Evolutionary conservation across 2,797 vertebrate genomes (phyloP).

Genomic region (Aulostomus chinensis): DNA sequence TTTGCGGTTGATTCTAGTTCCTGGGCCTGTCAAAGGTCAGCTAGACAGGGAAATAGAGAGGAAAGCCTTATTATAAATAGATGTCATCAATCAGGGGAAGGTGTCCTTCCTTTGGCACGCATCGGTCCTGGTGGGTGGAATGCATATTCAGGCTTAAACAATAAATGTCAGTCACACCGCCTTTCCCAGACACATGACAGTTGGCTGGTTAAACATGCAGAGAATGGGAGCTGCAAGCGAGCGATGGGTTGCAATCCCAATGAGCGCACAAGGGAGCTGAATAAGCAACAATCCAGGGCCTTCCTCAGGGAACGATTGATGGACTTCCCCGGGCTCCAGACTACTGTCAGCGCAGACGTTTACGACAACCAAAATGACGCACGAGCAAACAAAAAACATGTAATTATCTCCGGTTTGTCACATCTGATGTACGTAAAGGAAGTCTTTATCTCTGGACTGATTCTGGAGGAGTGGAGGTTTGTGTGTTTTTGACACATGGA

Average conservation of each 20-base stretch:
- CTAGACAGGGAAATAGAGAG: constrained; percentile 14
- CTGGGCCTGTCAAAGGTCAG: constrained; percentile 30
- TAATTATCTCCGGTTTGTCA: too few relatives aligned
- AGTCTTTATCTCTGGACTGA: constrained; percentile 21
- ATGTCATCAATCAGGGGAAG: constrained; percentile 73
- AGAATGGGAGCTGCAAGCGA: constrained; percentile 42
- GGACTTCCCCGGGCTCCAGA: constrained; percentile 27
- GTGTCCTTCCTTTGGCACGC: constrained; percentile 67
- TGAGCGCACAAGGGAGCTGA: constrained; percentile 26
- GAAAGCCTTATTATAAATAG: constrained; percentile 66
- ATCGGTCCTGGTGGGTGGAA: constrained; percentile 67
- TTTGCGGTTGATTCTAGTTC: constrained; percentile 8
- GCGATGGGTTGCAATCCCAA: constrained; percentile 28
- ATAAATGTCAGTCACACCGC: constrained; percentile 66
- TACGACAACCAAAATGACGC: background rate
- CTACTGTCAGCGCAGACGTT: constrained; percentile 2
- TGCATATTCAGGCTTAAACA: constrained; percentile 69
- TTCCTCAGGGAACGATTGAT: constrained; percentile 50
- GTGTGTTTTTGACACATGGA: constrained; percentile 42
- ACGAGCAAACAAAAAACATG: background rate
- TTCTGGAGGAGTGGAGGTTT: too few relatives aligned
- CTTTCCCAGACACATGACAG: constrained; percentile 62
- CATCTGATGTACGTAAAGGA: too few relatives aligned
- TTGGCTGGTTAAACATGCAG: constrained; percentile 47
- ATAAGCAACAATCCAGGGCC: constrained; percentile 31